Conservation (phyloP, 1,140 invertebrate species). For the Thrips palmi region DNA sequence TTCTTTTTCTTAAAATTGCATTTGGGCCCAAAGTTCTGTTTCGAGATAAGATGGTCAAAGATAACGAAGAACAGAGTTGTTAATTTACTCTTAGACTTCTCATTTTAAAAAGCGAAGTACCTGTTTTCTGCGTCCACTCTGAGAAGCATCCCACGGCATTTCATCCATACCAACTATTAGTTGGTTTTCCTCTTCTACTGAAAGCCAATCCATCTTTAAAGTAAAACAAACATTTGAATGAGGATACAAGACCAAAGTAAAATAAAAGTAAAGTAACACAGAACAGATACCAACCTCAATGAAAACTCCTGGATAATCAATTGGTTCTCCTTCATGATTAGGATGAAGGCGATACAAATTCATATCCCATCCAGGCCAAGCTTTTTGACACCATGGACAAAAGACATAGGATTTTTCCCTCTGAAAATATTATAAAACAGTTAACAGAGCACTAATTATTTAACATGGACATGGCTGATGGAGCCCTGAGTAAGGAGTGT, state of each 20-base stretch:
- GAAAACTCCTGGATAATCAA: conserved; percentile 48
- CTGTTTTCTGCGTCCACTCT: conserved; percentile 91
- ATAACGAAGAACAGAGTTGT: background rate
- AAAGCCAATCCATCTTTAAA: conserved; percentile 70
- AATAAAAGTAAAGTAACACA: background rate
- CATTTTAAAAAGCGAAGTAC: conserved; percentile 23
- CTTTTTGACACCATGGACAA: conserved; percentile 52
- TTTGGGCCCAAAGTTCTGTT: conserved; percentile 89
- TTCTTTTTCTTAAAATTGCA: conserved; percentile 95
- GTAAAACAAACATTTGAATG: conserved; percentile 7
- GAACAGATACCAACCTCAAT: conserved; percentile 32
- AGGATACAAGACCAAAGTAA: conserved; percentile 6
- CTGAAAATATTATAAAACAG: conserved; percentile 22
- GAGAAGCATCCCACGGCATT: conserved; percentile 76
- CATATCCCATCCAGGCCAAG: conserved; percentile 50
- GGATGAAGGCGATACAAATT: conserved; percentile 40
- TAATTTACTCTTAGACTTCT: background rate
- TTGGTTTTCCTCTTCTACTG: conserved; percentile 40
- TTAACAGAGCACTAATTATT: no score
- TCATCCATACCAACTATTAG: conserved; percentile 56
- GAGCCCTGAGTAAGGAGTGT: background rate
- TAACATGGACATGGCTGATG: no score
- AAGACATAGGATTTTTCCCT: conserved; percentile 43
- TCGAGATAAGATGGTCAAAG: background rate
- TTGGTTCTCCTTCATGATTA: conserved; percentile 35